These are phyloP conservation scores for Helicolenus hilgendorfi DNA, from an alignment of 2,797 vertebrate species.

Conservation along the genomic window DNA sequence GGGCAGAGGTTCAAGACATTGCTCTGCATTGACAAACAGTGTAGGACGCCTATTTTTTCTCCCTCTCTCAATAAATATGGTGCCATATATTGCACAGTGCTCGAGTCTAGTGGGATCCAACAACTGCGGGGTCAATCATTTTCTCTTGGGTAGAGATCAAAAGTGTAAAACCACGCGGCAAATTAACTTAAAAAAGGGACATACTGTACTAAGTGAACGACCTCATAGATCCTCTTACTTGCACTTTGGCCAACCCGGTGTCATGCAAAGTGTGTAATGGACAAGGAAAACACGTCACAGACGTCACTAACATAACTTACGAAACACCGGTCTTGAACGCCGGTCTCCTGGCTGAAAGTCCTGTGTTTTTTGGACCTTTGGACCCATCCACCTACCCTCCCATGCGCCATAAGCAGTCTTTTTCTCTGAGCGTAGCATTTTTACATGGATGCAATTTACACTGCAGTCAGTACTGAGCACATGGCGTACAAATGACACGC, in stretches of 20 bases:
- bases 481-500: too few species aligned
- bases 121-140: background rate
- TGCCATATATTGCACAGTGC: background rate
- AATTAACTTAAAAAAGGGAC: background rate
- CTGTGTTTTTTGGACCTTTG: background rate
- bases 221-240: background rate
- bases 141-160: background rate
- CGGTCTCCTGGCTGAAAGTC: too few species aligned
- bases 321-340: too few species aligned
- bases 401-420: background rate
- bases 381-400: background rate
- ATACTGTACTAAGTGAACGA: background rate
- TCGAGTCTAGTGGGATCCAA: background rate
- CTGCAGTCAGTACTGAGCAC: background rate
- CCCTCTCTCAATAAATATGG: background rate
- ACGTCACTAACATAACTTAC: too few species aligned
- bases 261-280: background rate
- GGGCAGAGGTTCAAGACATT: conserved; percentile 31
- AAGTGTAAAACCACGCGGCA: background rate
- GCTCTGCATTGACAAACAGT: conserved; percentile 16
- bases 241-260: background rate
- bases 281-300: background rate
- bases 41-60: background rate
- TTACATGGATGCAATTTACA: background rate
- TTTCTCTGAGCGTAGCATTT: background rate